Percentiles rank a stretch among this genome's conserved stretches.
These are phyloP conservation scores for Cygnus buccinator DNA, from an alignment of 2,113 vertebrate genomes.

Conservation along the genomic window DNA sequence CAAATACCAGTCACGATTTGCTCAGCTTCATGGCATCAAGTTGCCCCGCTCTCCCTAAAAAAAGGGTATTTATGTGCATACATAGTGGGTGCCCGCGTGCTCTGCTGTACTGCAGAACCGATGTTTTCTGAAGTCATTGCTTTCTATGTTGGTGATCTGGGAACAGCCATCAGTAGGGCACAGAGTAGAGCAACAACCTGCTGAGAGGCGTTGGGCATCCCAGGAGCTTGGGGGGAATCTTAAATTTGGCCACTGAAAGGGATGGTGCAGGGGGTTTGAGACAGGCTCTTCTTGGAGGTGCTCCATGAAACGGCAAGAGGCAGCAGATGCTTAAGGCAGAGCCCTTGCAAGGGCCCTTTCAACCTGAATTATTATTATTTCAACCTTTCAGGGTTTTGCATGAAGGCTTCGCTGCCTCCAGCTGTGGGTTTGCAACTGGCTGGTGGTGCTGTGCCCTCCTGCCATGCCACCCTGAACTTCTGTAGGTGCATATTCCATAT, in stretches of 20 bases:
- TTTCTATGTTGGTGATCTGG: neutral
- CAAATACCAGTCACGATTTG: neutral
- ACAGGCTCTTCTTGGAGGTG: neutral
- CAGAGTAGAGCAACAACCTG: rapidly evolving
- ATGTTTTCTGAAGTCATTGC: neutral
- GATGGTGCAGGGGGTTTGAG: neutral
- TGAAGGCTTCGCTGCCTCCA: neutral
- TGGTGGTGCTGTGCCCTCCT: neutral
- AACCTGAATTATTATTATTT: neutral
- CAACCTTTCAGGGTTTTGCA: neutral
- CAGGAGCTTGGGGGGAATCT: neutral
- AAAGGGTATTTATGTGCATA: neutral
- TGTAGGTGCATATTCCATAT: neutral
- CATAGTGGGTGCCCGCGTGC: neutral
- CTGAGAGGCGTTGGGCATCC: neutral
- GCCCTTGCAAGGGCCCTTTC: neutral
- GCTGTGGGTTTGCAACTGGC: neutral
- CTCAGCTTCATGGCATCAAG: neutral
- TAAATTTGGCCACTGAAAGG: neutral
- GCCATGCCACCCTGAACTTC: neutral
- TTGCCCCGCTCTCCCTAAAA: neutral
- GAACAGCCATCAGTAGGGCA: rapidly evolving
- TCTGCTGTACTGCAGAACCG: neutral
- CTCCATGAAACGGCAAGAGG: neutral
- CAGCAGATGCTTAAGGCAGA: neutral